Percentiles rank a stretch among this genome's conserved stretches.
These are phyloP conservation scores for Oryzias javanicus DNA, from an alignment of 2,113 vertebrate genomes.

Conservation along the genomic window DNA sequence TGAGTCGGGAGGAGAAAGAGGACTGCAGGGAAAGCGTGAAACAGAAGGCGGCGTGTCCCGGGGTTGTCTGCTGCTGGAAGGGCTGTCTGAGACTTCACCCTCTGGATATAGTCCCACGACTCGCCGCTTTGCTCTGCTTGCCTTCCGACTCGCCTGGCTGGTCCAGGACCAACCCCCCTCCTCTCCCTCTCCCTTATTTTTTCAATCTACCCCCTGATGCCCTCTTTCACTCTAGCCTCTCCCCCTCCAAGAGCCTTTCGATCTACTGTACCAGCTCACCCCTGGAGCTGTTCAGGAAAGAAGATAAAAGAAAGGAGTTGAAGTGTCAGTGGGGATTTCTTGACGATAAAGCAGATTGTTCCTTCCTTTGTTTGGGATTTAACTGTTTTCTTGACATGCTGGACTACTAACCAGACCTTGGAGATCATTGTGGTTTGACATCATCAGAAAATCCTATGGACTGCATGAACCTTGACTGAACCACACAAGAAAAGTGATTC, in stretches of 20 bases:
- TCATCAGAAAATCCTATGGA: too few species aligned
- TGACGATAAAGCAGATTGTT: conserved; percentile 14
- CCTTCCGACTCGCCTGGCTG: conserved; percentile 49
- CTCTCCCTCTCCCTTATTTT: conserved; percentile 16
- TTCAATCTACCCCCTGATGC: conserved; percentile 47
- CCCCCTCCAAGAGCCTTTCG: conserved; percentile 42
- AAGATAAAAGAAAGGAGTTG: conserved; percentile 45
- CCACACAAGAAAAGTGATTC: not conserved
- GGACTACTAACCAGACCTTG: conserved; percentile 13
- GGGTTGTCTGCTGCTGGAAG: conserved; percentile 65
- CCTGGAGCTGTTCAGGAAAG: conserved; percentile 50
- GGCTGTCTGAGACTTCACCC: conserved; percentile 77
- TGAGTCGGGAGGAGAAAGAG: conserved; percentile 34
- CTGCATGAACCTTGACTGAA: too few species aligned
- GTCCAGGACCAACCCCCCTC: conserved; percentile 50
- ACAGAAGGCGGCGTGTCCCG: conserved; percentile 51
- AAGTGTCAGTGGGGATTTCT: conserved; percentile 45
- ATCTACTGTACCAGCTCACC: conserved; percentile 49
- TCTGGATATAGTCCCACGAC: conserved; percentile 74
- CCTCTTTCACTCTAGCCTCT: conserved; percentile 45
- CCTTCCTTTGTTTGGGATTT: conserved; percentile 56
- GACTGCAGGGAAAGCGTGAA: conserved; percentile 16
- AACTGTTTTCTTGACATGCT: conserved; percentile 15
- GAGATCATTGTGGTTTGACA: conserved; percentile 22
- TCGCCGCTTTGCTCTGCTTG: conserved; percentile 45